Evolutionary conservation across 2,888 invertebrate genomes (phyloP).

Genomic region (Bombyx huttoni): DNA sequence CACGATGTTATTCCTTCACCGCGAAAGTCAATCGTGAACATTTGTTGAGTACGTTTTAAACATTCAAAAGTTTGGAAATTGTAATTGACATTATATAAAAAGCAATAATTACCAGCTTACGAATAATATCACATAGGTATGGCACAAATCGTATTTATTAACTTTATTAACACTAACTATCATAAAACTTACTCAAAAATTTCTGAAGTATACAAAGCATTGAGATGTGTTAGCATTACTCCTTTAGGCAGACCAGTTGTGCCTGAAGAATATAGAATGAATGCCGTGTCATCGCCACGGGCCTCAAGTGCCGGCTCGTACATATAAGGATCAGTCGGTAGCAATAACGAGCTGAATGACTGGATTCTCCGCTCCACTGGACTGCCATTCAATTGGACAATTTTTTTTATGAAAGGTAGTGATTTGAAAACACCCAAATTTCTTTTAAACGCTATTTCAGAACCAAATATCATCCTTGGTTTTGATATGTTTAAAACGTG

Average conservation of each 20-base stretch:
- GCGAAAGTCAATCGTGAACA: too few relatives aligned
- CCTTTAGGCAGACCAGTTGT: conserved; percentile 27
- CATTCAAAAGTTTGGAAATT: too few relatives aligned
- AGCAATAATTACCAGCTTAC: too few relatives aligned
- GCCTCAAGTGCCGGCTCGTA: conserved; percentile 14
- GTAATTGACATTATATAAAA: too few relatives aligned
- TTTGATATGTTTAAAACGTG: conserved; percentile 13
- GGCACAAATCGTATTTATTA: too few relatives aligned
- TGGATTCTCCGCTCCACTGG: neutral
- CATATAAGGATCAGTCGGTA: conserved; percentile 3
- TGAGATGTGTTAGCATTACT: conserved; percentile 22
- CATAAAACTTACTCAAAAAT: too few relatives aligned
- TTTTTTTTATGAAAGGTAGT: conserved; percentile 8
- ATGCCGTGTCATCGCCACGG: conserved; percentile 11
- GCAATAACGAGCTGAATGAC: neutral
- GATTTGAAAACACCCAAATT: conserved; percentile 2
- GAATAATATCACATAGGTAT: too few relatives aligned
- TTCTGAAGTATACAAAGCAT: conserved; percentile 5
- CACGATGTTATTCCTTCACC: too few relatives aligned
- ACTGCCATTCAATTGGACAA: conserved; percentile 5
- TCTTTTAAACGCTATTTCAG: neutral
- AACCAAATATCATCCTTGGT: conserved; percentile 6
- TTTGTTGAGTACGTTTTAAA: too few relatives aligned
- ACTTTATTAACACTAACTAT: too few relatives aligned
- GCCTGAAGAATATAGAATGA: conserved; percentile 23